Evolutionary conservation across 1,140 invertebrate genomes (phyloP).

Genomic region (Harlomillsia oculata): DNA sequence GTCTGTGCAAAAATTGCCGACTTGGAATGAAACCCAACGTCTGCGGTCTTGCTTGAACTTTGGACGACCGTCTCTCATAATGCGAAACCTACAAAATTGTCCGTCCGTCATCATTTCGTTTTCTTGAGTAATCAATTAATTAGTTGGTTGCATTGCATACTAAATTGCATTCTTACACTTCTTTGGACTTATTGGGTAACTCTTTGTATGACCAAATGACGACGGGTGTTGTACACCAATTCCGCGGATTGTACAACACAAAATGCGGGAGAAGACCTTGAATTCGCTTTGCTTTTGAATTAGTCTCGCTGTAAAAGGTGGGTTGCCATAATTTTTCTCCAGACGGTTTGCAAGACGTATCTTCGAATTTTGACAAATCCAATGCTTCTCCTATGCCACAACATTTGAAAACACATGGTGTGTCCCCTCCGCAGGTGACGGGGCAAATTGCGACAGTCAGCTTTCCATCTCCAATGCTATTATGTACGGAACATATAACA

Average conservation of each 20-base stretch:
- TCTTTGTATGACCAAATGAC: conserved; percentile 1
- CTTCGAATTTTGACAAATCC: background rate
- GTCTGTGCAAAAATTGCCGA: conserved; percentile 11
- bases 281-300: background rate
- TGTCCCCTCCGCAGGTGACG: background rate
- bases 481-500: background rate
- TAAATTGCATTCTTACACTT: background rate
- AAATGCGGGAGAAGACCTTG: conserved; percentile 1
- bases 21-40: conserved; percentile 1
- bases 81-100: background rate
- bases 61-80: conserved; percentile 5
- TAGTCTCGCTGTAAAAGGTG: conserved; percentile 2
- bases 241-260: conserved; percentile 1
- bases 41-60: background rate
- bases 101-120: background rate
- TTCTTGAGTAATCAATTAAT: background rate
- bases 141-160: background rate
- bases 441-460: background rate
- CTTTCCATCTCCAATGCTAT: background rate
- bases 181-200: background rate
- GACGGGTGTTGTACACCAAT: background rate
- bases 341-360: background rate
- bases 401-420: conserved; percentile 17
- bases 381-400: conserved; percentile 13
- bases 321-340: conserved; percentile 9